A percentile compares a stretch with the other conserved stretches of the same genome.
These are phyloP conservation scores for Lordiphosa collinella DNA, from an alignment of 1,140 invertebrate species.

Conservation along the genomic window DNA sequence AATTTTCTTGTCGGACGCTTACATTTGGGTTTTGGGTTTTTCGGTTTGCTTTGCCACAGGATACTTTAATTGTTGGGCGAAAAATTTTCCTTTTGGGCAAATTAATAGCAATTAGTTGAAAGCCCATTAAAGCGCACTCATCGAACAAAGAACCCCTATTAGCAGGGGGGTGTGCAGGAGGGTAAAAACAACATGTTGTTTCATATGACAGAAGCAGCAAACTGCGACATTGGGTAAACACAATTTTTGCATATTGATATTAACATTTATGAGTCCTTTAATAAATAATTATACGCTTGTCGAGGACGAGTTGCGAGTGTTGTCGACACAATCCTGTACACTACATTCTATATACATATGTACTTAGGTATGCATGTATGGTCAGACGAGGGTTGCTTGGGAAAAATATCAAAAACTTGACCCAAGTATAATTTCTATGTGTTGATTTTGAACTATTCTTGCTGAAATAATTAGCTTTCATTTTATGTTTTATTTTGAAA, in stretches of 20 bases:
- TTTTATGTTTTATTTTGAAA: no score
- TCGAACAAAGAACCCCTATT: no score
- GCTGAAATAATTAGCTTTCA: no score
- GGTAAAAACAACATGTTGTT: background rate
- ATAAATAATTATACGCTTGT: slow-evolving; percentile 55
- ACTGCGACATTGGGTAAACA: slow-evolving; percentile 9
- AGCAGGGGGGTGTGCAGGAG: no score
- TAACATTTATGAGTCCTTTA: slow-evolving; percentile 73
- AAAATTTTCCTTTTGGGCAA: background rate
- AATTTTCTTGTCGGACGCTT: slow-evolving; percentile 37
- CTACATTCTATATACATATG: background rate
- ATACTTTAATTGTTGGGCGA: slow-evolving; percentile 1
- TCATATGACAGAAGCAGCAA: background rate
- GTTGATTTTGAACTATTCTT: no score
- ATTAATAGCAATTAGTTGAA: slow-evolving; percentile 8
- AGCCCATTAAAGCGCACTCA: background rate
- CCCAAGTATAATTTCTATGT: no score
- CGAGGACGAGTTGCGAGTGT: background rate
- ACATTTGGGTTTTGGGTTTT: no score
- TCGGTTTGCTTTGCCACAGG: background rate
- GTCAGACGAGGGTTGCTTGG: no score
- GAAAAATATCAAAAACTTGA: no score
- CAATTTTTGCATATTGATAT: slow-evolving; percentile 44
- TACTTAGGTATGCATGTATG: no score
- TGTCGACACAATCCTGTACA: slow-evolving; percentile 1